Base-by-base conservation (phyloP, 1,140 invertebrate species). In the Carcinoscorpius rotundicauda region DNA sequence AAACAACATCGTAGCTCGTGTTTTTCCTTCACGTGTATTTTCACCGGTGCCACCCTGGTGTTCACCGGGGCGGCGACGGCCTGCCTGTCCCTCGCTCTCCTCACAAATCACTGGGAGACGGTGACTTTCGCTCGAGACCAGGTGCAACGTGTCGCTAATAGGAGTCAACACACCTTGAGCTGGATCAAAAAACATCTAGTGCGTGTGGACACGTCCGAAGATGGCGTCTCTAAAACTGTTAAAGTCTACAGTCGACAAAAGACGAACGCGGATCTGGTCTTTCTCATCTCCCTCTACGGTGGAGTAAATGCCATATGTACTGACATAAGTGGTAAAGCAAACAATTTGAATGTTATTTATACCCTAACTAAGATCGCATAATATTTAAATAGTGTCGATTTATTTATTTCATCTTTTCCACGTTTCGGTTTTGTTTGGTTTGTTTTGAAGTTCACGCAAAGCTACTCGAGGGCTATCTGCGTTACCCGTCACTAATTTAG, bases 71-170 rank as follows among this genome's bases (percentile, higher is more conserved):
- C 81, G 64, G 84, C 86, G 3, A 88, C 87, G 11, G 84, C 83
- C 5, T 84, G 90, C 81, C 76, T 92, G 29, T 88, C 86, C 70
- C 83, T 82, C 3, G 86, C 88, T 52, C 87, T 91, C 69, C 87
- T 90, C 84, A 89, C 88, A 49, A 87, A 90, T 72, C 86, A 90
- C 73, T 91, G 88, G 89, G 89, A 92, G 74, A 83, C 87, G 71
- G 83, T 91, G 51, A 81, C 79, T 51, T 91, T 88, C 87, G 84
- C 89, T 74, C 81, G 79, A 53, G 68, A 50, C 4, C 53, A n/a
- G 53, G 53, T 55, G 53, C 53, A 55, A 55, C 6, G 6, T n/a
- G n/a, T 55, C 53, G 53, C 53, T n/a, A 55, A 55, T 6, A 6
- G n/a, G 6, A 29, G 29, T 29, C 29, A 29, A 29, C 29, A 29